phyloP scores from a whole-genome alignment of 2,888 invertebrate species.

The Drosophila greeni region DNA sequence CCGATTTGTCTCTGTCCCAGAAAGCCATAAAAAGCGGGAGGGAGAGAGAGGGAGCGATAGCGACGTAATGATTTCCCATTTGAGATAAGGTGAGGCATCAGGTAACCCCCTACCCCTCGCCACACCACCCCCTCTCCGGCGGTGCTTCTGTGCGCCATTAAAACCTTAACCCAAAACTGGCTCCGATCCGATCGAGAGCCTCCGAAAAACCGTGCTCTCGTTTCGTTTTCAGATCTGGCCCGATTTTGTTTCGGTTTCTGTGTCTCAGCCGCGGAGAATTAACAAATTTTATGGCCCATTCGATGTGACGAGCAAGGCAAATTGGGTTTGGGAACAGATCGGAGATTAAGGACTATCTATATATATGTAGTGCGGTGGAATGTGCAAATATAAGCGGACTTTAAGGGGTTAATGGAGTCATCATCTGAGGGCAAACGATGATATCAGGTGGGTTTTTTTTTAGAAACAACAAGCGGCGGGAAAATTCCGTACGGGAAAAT shows the following conservation, averaged over 20 bases:
- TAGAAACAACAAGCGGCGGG: not conserved
- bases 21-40: slow-evolving; percentile 60
- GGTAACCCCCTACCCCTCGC: slow-evolving; percentile 25
- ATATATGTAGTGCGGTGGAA: slow-evolving; percentile 4
- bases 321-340: slow-evolving; percentile 36
- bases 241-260: slow-evolving; percentile 46
- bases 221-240: slow-evolving; percentile 59
- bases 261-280: slow-evolving; percentile 48
- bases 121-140: not conserved
- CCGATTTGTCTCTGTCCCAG: slow-evolving; percentile 61
- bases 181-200: slow-evolving; percentile 27
- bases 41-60: slow-evolving; percentile 2
- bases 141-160: slow-evolving; percentile 49
- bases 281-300: slow-evolving; percentile 61
- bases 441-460: slow-evolving; percentile 1
- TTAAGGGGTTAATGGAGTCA: slow-evolving; percentile 34
- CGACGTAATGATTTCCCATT: slow-evolving; percentile 70
- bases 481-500: slow-evolving; percentile 1
- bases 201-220: slow-evolving; percentile 55
- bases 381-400: slow-evolving; percentile 30
- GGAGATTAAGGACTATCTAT: slow-evolving; percentile 10
- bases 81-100: slow-evolving; percentile 65
- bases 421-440: slow-evolving; percentile 13
- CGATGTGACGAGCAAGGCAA: slow-evolving; percentile 53
- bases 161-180: slow-evolving; percentile 39